Evolutionary conservation across 2,113 vertebrate genomes (phyloP).

Genomic region (Peromyscus leucopus): DNA sequence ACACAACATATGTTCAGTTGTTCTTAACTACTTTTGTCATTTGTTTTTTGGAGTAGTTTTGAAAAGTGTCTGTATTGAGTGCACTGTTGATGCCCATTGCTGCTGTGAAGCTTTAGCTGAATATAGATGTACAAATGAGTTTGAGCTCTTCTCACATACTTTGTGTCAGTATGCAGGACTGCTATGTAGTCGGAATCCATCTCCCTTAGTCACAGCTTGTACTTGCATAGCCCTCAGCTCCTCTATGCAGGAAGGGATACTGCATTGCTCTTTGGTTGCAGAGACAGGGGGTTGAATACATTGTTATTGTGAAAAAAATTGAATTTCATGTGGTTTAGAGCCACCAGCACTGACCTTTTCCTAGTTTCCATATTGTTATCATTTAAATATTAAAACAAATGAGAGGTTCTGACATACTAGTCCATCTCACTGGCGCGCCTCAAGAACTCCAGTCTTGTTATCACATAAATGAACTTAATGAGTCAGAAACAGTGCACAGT

Average conservation of each 20-base stretch:
- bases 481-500: conserved; percentile 57
- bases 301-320: conserved; percentile 87
- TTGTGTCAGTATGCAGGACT: conserved; percentile 86
- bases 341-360: conserved; percentile 88
- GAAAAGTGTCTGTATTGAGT: conserved; percentile 87
- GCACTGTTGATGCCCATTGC: conserved; percentile 86
- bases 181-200: conserved; percentile 85
- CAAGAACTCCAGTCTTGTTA: conserved; percentile 78
- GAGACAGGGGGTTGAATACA: conserved; percentile 86
- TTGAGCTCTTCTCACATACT: conserved; percentile 87
- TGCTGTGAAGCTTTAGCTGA: conserved; percentile 89
- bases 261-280: conserved; percentile 88
- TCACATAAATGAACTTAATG: conserved; percentile 75
- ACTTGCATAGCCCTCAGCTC: conserved; percentile 88
- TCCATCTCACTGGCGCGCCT: conserved; percentile 85
- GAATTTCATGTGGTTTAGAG: conserved; percentile 85
- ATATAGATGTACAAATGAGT: conserved; percentile 87
- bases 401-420: conserved; percentile 84
- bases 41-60: conserved; percentile 88
- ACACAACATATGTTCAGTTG: conserved; percentile 86
- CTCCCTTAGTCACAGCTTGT: conserved; percentile 89
- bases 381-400: conserved; percentile 88
- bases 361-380: conserved; percentile 88
- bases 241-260: conserved; percentile 87
- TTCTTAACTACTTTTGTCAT: conserved; percentile 86